Evolutionary conservation across 2,113 vertebrate species (phyloP), one percentile per base, ranked within the genome.

Genomic region (Anolis sagrei): DNA sequence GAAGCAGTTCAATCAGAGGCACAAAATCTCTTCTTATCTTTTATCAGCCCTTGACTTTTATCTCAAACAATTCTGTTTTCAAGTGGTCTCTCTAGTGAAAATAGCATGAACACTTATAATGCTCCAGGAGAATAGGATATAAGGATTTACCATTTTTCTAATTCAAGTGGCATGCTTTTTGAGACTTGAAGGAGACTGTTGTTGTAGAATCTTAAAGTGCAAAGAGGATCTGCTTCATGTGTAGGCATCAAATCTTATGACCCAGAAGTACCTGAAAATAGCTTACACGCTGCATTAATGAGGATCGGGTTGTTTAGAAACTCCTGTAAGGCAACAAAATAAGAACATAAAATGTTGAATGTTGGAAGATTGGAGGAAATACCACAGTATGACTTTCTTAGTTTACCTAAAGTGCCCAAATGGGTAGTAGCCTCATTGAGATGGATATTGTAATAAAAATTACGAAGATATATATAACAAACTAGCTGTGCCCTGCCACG

Each of bases 41-140:
- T 72, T 87, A 78, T 87, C 74, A 82, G 74, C 66, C 66, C 86
- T 87, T 87, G 74, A 87, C 80, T 82, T 87, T 87, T 82, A 78
- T 87, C 80, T 82, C 77, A 78, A 87, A 70, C 80, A 61, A 48
- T 73, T 85, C 76, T 79, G 58, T 77, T 87, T 77, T 78, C 49
- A 48, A 87, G 64, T 77, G 66, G 77, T 82, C 64, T 32, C 66
- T 87, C 49, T 34, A 82, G 80, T 4, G 74, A 77, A 51, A 70
- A 82, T 66, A 66, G 58, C 72, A 61, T 77, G 64, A 61, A 34
- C 74, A 13, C 64, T 87, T 70, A 61, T 75, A 54, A 77, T 82
- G 49, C 74, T 61, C 74, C 4, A 18, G 49, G 36, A 69, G 79
- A 87, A 77, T 76, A 82, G 36, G 29, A 70, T 62, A 72, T 82